Conservation (phyloP, 2,113 vertebrate species). For the Zootoca vivipara region DNA sequence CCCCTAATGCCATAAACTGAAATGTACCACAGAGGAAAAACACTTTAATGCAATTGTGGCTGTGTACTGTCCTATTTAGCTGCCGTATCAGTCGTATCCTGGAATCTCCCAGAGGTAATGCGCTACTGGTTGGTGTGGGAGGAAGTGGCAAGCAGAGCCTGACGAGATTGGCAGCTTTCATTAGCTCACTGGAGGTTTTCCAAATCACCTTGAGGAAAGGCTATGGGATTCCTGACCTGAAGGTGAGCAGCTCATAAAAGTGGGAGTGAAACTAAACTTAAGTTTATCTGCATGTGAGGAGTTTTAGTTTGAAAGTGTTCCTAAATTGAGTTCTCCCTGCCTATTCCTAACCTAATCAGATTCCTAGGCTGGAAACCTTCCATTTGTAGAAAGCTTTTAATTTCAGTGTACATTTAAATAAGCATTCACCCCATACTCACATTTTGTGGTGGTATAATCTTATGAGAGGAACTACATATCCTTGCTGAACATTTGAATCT, state of each 20-base stretch:
- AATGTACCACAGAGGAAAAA: not conserved
- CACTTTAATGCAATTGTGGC: constrained; percentile 10
- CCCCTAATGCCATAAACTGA: constrained; percentile 25
- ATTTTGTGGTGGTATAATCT: not conserved
- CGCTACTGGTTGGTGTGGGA: constrained; percentile 90
- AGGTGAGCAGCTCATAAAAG: constrained; percentile 73
- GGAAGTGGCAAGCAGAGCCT: constrained; percentile 97
- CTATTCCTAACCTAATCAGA: not conserved
- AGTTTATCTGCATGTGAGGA: not conserved
- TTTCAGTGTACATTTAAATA: not conserved
- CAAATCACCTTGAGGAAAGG: constrained; percentile 93
- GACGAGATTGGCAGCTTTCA: constrained; percentile 94
- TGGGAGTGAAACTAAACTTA: not conserved
- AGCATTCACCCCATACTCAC: not conserved
- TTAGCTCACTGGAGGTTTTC: constrained; percentile 92
- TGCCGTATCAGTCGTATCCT: constrained; percentile 93
- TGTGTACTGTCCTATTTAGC: constrained; percentile 65
- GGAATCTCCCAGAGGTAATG: constrained; percentile 89
- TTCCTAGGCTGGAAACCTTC: not conserved
- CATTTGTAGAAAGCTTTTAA: not conserved
- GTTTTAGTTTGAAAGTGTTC: not conserved
- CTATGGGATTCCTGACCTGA: constrained; percentile 88
- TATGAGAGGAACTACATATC: not conserved
- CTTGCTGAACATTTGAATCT: not conserved
- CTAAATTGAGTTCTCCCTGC: not conserved